Evolutionary conservation across 2,888 invertebrate genomes (phyloP).

Genomic region (Cistogaster globosa): DNA sequence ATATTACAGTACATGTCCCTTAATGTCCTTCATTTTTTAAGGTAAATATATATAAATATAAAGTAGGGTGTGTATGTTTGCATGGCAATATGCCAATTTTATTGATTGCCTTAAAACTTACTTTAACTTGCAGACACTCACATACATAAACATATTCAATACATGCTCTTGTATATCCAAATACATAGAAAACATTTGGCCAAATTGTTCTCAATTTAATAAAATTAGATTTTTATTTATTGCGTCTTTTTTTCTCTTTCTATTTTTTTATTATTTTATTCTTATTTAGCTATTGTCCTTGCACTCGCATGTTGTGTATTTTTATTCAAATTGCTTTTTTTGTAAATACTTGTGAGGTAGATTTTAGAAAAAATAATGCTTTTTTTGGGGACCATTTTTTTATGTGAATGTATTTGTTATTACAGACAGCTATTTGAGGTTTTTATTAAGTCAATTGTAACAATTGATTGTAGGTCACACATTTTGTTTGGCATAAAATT

Average conservation of each 20-base stretch:
- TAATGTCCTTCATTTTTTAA: not conserved
- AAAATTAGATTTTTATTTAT: slow-evolving; percentile 68
- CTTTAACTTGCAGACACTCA: not conserved
- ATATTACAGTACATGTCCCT: slow-evolving; percentile 17
- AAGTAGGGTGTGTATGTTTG: not conserved
- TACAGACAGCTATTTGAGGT: slow-evolving; percentile 40
- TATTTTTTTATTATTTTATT: not conserved
- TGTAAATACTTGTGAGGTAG: not conserved
- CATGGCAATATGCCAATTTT: slow-evolving; percentile 69
- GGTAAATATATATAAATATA: no score
- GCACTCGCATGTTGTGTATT: not conserved
- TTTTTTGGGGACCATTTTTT: not conserved
- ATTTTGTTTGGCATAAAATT: not conserved
- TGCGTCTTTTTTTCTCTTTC: not conserved
- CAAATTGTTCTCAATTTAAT: slow-evolving; percentile 70
- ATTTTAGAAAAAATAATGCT: not conserved
- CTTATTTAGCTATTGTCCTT: no score
- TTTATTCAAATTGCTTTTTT: not conserved
- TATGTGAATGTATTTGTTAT: not conserved
- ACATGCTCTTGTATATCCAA: not conserved
- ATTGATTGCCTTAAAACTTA: slow-evolving; percentile 63
- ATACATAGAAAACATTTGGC: slow-evolving; percentile 56
- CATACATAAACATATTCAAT: not conserved
- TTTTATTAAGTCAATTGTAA: slow-evolving; percentile 53
- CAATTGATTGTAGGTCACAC: slow-evolving; percentile 44